Base-by-base conservation (phyloP, 2,113 vertebrate genomes). In the Prinia subflava region DNA sequence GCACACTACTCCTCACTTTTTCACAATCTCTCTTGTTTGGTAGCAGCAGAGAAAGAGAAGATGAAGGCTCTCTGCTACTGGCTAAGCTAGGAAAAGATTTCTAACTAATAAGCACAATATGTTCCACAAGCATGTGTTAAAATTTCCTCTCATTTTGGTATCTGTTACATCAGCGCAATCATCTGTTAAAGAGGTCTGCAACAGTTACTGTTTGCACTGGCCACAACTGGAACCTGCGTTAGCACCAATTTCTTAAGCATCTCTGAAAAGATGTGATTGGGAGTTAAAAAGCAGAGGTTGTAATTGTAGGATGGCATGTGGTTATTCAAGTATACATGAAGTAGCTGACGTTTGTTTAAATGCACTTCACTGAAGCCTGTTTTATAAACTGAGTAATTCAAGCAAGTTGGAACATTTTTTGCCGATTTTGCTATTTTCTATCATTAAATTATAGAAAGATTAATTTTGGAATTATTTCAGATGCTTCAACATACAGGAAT, bases 1-100 rank as follows among this genome's bases (percentile, higher is more conserved):
- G n/a, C 1, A 9, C 12, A 3, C 3, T 28, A 15, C 23, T 27
- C 21, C 1, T 4, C 14, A 6, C 5, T 50, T 15, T 27, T 25
- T 14, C 42, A 49, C 30, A n/a, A 19, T 68, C 15, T 67, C 12
- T 70, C n/a, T 49, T 46, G 25, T n/a, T 11, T 25, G 21, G 35
- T n/a, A 59, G 50, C 55, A 56, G 5, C 39, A 35, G 8, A 63
- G 27, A 78, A 67, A 30, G 35, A 47, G 56, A 62, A 59, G 21
- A 27, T 65, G 21, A 73, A 80, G 23, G 11, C n/a, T 60, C 13
- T 31, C 30, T 60, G 46, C 68, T 65, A 10, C 17, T 24, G 37
- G 4, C 11, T 10, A 53, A n/a, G 11, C 7, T 85, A 75, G 57
- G 39, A 75, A 63, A 90, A 41, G 7, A 37, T 41, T 70, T 77